phyloP scores from a whole-genome alignment of 1,140 invertebrate species.

The Melanaphis sacchari region DNA sequence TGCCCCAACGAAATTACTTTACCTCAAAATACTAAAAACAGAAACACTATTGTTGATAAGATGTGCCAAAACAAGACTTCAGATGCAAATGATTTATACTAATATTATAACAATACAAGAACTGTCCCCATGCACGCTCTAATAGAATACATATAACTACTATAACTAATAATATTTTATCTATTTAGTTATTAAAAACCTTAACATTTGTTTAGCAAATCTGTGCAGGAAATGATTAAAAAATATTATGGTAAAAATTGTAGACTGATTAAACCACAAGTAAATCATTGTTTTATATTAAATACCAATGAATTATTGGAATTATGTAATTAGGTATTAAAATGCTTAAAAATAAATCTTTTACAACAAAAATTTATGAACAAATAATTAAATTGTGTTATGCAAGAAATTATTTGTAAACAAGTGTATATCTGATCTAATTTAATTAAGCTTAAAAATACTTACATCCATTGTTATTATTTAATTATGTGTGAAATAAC shows the following conservation, averaged over 20 bases:
- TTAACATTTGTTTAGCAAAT: no score
- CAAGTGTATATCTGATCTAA: neutral
- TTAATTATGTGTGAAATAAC: neutral
- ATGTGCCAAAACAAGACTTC: neutral
- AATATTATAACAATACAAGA: no score
- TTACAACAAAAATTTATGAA: neutral
- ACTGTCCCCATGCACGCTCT: no score
- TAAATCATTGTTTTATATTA: neutral
- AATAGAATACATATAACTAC: no score
- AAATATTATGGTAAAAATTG: no score
- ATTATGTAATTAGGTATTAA: no score
- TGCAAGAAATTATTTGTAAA: neutral
- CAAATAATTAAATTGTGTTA: neutral
- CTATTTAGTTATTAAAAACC: no score
- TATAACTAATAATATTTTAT: no score
- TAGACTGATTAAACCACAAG: neutral
- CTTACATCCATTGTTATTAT: slow-evolving; percentile 17
- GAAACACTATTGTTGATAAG: neutral
- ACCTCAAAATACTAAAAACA: neutral
- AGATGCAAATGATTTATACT: no score
- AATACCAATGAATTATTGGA: neutral
- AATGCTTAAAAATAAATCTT: neutral
- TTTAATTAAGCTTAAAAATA: neutral
- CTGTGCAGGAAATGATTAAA: no score
- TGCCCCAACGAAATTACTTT: neutral